phyloP scores from a whole-genome alignment of 1,140 invertebrate species.

The Dinoponera quadriceps region DNA sequence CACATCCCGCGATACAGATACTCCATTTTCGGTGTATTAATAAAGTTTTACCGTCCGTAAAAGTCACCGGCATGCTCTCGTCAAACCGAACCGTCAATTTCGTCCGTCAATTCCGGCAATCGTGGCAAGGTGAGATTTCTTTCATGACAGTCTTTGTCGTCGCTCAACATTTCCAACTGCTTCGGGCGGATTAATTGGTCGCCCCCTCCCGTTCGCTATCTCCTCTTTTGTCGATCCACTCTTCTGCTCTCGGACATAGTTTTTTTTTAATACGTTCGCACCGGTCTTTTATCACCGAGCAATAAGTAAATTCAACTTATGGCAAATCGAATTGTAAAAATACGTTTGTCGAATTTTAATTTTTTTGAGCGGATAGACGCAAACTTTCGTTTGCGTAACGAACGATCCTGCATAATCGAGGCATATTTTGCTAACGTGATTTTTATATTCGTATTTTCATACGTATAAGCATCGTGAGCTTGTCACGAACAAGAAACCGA shows the following conservation, averaged over 20 bases:
- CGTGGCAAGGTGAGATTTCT: slow-evolving; percentile 31
- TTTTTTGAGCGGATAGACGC: no score
- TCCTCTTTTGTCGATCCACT: slow-evolving; percentile 5
- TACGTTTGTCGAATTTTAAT: no score
- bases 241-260: slow-evolving; percentile 13
- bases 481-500: no score
- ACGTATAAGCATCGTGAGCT: not conserved
- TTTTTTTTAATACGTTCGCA: slow-evolving; percentile 8
- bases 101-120: slow-evolving; percentile 19
- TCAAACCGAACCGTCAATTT: slow-evolving; percentile 57
- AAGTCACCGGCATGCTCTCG: slow-evolving; percentile 27
- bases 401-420: no score
- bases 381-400: no score
- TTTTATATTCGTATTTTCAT: not conserved
- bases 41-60: slow-evolving; percentile 38
- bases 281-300: not conserved
- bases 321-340: no score
- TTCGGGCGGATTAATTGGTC: slow-evolving; percentile 37
- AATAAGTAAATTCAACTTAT: no score
- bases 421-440: not conserved
- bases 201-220: not conserved
- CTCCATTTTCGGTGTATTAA: slow-evolving; percentile 3
- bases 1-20: not conserved
- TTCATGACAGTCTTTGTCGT: slow-evolving; percentile 18
- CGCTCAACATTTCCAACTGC: slow-evolving; percentile 39